These are phyloP conservation scores for Leucoptera coffeella DNA, from an alignment of 2,888 invertebrate genomes.

Conservation along the genomic window DNA sequence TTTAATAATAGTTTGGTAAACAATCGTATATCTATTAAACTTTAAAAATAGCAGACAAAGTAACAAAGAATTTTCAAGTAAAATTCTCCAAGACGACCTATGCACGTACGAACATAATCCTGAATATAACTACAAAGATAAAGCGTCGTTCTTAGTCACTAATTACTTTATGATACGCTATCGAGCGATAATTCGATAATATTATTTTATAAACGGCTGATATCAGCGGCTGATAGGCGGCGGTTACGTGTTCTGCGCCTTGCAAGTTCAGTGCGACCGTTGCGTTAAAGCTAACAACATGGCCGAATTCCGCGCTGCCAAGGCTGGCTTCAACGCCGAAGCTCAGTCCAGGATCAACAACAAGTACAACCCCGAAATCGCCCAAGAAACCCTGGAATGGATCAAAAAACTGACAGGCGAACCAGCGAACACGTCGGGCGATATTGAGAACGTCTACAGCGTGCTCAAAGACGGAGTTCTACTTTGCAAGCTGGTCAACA, in stretches of 20 bases:
- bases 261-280: constrained; percentile 39
- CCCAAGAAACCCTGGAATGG: constrained; percentile 90
- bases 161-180: too few relatives aligned
- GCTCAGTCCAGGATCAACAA: constrained; percentile 70
- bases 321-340: constrained; percentile 46
- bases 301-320: constrained; percentile 41
- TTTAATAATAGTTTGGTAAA: too few relatives aligned
- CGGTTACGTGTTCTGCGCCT: constrained; percentile 22
- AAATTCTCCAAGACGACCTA: too few relatives aligned
- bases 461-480: constrained; percentile 85
- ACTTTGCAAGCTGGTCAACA: constrained; percentile 85
- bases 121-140: too few relatives aligned
- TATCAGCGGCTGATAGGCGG: too few relatives aligned
- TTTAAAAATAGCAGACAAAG: too few relatives aligned
- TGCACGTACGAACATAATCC: too few relatives aligned
- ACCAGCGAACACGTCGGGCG: constrained; percentile 75
- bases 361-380: constrained; percentile 93
- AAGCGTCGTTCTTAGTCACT: too few relatives aligned
- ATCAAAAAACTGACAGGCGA: constrained; percentile 79
- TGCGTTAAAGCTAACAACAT: constrained; percentile 35
- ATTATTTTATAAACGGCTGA: constrained; percentile 8
- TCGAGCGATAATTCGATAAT: constrained; percentile 1
- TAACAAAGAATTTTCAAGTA: too few relatives aligned
- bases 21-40: too few relatives aligned
- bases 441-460: constrained; percentile 85